Percentiles rank a stretch among this genome's conserved stretches.
Conservation (phyloP, 2,113 vertebrate genomes). For the Probosciger aterrimus region DNA sequence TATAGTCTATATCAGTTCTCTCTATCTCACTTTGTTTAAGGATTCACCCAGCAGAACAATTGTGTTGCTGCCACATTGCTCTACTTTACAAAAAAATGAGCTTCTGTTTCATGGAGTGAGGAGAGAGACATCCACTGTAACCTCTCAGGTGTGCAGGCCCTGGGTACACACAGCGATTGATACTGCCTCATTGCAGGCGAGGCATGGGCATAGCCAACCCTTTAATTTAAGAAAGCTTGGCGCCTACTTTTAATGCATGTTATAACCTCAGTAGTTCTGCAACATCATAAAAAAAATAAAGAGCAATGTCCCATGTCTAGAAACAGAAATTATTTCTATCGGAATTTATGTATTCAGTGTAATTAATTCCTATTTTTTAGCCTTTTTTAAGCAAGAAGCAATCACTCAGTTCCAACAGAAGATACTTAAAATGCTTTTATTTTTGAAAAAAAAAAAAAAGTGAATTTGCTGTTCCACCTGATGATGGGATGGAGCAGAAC, state of each 20-base stretch:
- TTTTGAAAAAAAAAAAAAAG: background rate
- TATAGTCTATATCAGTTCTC: conserved; percentile 8
- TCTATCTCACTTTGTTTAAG: background rate
- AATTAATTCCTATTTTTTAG: conserved; percentile 21
- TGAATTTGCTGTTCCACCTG: background rate
- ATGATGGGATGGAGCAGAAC: background rate
- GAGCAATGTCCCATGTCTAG: conserved; percentile 49
- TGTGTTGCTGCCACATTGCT: background rate
- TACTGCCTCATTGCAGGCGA: background rate
- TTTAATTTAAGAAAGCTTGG: conserved; percentile 3
- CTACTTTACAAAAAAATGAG: background rate
- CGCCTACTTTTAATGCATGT: background rate
- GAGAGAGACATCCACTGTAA: background rate
- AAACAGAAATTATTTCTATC: conserved; percentile 22
- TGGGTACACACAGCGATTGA: background rate
- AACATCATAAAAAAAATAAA: conserved; percentile 62
- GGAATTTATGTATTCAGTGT: background rate
- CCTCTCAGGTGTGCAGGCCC: background rate
- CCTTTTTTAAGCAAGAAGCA: background rate
- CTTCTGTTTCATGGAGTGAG: background rate
- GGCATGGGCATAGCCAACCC: background rate
- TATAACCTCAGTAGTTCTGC: conserved; percentile 28
- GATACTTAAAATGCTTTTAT: background rate
- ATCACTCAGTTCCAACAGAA: background rate
- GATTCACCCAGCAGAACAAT: background rate